Conservation (phyloP, 2,888 invertebrate species). For the Autographa pulchrina region DNA sequence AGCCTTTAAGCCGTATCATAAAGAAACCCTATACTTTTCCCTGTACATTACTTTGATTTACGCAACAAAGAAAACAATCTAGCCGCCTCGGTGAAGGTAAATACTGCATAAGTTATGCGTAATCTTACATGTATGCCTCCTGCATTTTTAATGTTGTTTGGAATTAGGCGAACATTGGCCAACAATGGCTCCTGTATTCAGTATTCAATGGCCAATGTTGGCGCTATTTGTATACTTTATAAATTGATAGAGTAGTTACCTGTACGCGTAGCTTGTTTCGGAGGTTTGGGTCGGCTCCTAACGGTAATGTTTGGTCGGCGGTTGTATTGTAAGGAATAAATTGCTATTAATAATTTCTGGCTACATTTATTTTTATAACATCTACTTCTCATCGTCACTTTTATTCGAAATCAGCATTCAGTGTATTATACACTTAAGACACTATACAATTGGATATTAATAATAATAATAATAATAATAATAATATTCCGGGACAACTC, state of each 20-base stretch:
- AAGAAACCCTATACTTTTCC: slow-evolving; percentile 36
- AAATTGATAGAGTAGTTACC: slow-evolving; percentile 1
- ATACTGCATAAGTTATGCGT: slow-evolving; percentile 57
- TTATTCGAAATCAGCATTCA: too few relatives aligned
- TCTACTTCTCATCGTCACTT: not conserved
- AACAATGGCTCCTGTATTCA: slow-evolving; percentile 7
- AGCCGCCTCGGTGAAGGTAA: slow-evolving; percentile 34
- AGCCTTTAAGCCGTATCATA: slow-evolving; percentile 22
- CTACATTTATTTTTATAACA: not conserved
- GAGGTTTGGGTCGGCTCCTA: not conserved
- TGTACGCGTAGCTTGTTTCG: slow-evolving; percentile 1
- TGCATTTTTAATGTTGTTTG: slow-evolving; percentile 53
- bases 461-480: too few relatives aligned
- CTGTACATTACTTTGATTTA: slow-evolving; percentile 56
- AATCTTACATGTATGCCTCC: slow-evolving; percentile 45
- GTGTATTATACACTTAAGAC: too few relatives aligned
- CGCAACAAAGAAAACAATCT: slow-evolving; percentile 53
- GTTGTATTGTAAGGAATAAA: not conserved
- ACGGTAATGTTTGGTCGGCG: not conserved
- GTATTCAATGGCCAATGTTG: slow-evolving; percentile 9
- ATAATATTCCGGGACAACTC: too few relatives aligned
- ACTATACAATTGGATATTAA: too few relatives aligned
- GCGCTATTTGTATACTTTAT: slow-evolving; percentile 5
- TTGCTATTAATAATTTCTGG: not conserved
- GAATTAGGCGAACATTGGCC: slow-evolving; percentile 37